Evolutionary conservation across 2,113 vertebrate genomes (phyloP), one percentile per base, ranked within the genome.

Genomic region (Nycticorax nycticorax): DNA sequence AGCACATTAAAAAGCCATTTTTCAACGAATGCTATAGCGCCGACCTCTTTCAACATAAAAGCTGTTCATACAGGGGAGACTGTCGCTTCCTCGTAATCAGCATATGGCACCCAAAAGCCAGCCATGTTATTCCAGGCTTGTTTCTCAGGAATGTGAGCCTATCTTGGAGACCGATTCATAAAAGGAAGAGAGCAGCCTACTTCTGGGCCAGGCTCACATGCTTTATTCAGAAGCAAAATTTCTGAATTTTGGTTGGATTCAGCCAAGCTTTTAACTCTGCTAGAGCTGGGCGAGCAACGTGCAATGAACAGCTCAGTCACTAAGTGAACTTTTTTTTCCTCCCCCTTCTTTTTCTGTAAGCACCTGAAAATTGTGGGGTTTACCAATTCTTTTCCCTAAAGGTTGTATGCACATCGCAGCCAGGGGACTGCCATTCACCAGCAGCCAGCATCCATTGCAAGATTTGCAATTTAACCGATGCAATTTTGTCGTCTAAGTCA

Each of bases 71-170:
- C 93, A 55, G 18, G 7, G 92, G 74, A 92, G 97, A 94, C 96
- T 85, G 86, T 74, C 78, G 92, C 90, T 97, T 94, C 92, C 96
- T 96, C 86, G 28, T 48, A 92, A 93, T 93, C 94, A 79, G 92
- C 3, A 83, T 12, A 21, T 91, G 87, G 91, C 85, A 85, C 91
- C 95, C 93, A 83, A 91, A 95, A 89, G 73, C 93, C 96, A 93
- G 93, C 75, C 81, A 3, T 97, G 86, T 97, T 97, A 95, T 96
- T 97, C 88, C 91, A 96, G 96, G 79, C 96, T 97, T 39, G 88
- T 92, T 97, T 76, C 89, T 90, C 80, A 95, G 96, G 97, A 97
- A 97, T 97, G 96, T 7, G 53, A 93, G 80, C 94, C 95, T 95
- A 97, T 82, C 91, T 96, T 71, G 74, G 95, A 93, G 92, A 3